Evolutionary conservation across 1,140 invertebrate species (phyloP).

Genomic region (Papilio polytes): DNA sequence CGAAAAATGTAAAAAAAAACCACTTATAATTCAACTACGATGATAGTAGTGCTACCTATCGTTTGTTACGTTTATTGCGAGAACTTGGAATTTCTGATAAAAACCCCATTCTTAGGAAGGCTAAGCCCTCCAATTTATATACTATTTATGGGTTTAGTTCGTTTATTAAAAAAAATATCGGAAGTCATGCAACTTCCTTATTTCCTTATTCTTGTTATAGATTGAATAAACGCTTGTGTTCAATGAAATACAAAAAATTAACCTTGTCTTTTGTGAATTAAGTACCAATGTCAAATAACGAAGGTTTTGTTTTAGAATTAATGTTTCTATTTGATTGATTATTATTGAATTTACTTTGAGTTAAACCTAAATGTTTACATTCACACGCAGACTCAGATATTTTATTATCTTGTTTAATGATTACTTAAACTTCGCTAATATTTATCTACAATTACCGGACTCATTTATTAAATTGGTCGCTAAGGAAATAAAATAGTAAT

Average conservation of each 20-base stretch:
- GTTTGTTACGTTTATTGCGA: too few relatives aligned
- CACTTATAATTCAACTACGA: too few relatives aligned
- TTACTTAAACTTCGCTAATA: too few relatives aligned
- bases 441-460: too few relatives aligned
- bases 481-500: too few relatives aligned
- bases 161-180: background rate
- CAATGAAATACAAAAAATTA: background rate
- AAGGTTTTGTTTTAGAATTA: background rate
- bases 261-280: constrained; percentile 21
- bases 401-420: too few relatives aligned
- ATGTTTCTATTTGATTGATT: background rate
- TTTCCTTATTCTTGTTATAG: constrained; percentile 1
- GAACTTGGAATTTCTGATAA: too few relatives aligned
- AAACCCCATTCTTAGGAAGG: background rate
- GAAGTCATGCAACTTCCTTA: constrained; percentile 4
- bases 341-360: background rate
- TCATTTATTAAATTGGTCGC: too few relatives aligned
- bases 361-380: too few relatives aligned
- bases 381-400: too few relatives aligned
- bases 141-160: background rate
- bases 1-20: too few relatives aligned
- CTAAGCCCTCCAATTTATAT: background rate
- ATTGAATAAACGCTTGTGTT: constrained; percentile 10
- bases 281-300: constrained; percentile 1
- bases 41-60: too few relatives aligned